Evolutionary conservation across 2,888 invertebrate genomes (phyloP).

Genomic region (Chrysolina oricalcia): DNA sequence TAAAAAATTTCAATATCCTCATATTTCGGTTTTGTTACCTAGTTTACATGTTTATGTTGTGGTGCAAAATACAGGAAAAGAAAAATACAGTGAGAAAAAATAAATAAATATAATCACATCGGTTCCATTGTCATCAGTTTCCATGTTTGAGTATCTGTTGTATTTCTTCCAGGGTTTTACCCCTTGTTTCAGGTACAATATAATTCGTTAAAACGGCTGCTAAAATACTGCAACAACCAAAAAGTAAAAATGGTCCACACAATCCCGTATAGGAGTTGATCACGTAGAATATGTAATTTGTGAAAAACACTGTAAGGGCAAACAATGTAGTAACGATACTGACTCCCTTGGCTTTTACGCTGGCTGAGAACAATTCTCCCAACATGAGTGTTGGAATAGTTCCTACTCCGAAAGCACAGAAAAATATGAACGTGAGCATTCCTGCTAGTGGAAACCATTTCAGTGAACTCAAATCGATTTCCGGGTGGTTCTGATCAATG

Average conservation of each 20-base stretch:
- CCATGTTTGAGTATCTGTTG: neutral
- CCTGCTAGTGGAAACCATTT: conserved; percentile 64
- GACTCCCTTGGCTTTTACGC: conserved; percentile 61
- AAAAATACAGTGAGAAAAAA: no score
- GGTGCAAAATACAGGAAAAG: neutral
- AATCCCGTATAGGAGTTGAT: conserved; percentile 59
- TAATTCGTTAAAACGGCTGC: conserved; percentile 58
- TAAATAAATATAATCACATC: no score
- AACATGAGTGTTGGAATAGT: conserved; percentile 62
- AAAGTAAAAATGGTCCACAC: conserved; percentile 63
- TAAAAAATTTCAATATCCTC: no score
- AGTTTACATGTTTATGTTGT: no score
- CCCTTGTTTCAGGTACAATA: conserved; percentile 63
- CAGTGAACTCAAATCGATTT: conserved; percentile 51
- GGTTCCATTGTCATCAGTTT: neutral
- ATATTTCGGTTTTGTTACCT: no score
- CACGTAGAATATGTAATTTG: conserved; percentile 63
- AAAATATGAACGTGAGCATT: conserved; percentile 59
- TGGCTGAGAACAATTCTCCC: conserved; percentile 64
- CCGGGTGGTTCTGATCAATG: conserved; percentile 48
- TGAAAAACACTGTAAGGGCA: conserved; percentile 53
- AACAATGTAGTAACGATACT: conserved; percentile 48
- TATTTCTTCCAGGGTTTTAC: conserved; percentile 44
- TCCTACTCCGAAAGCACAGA: conserved; percentile 59
- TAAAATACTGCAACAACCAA: conserved; percentile 41